Base-by-base conservation (phyloP, 2,888 invertebrate species). In the Linnaemya vulpina region DNA sequence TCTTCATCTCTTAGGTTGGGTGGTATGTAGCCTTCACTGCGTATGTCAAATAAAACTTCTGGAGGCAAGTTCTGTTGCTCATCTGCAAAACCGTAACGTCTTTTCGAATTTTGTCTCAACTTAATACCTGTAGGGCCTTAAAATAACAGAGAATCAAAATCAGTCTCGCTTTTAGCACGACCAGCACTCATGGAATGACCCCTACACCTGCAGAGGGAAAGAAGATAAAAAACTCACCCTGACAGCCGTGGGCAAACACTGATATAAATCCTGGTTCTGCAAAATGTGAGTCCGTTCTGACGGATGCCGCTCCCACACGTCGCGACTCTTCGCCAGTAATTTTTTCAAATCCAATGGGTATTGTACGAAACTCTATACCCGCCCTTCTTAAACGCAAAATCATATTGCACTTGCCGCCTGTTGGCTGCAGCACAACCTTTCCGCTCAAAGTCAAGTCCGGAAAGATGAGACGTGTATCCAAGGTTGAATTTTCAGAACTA, bases 261-360 rank as follows among this genome's bases (percentile, higher is more conserved):
- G 96, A 96, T 46, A 96, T 96, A 88, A 97, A 97, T 15, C 96
- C 96, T 0, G 97, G 97, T 88, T 97, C 97, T 0, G 96, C 94
- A 89, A 97, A 97, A 90, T 96, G 96, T 0, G 96, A 96, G 89
- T 96, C 96, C 0, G 96, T 96, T 91, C 96, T 94, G 22, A 92
- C 92, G 0, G 92, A 91, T 13, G 92, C 91, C 1, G 90, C 87
- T 11, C 90, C 89, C 35, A 88, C 62, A 51, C 91, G 88, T 2
- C 91, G 87, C 0, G 91, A 90, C 75, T 90, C 90, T 67, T 91
- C 91, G 51, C 89, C 89, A 2, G 86, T 84, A 3, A 88, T 81
- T 49, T 86, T 86, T 10, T 88, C 88, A 73, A 89, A 87, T 0
- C 89, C 90, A 70, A 91, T 82, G 0, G 96, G 96, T 87, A 95